Conservation (phyloP, 2,113 vertebrate species). For the Uria lomvia region DNA sequence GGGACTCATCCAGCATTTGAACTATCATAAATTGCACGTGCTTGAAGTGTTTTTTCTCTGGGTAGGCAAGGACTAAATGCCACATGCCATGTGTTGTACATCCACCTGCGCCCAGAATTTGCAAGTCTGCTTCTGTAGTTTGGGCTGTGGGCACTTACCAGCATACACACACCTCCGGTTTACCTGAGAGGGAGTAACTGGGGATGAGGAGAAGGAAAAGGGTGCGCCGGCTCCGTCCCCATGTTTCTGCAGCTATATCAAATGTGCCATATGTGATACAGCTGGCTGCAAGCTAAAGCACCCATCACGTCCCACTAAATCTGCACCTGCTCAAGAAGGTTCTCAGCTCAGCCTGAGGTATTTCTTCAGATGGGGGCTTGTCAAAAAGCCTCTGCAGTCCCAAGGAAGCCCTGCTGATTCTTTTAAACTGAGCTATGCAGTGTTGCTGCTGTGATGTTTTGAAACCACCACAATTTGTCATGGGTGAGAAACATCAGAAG, state of each 20-base stretch:
- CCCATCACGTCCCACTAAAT: not conserved
- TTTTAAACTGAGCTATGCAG: not conserved
- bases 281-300: not conserved
- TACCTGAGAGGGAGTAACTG: not conserved
- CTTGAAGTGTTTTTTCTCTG: not conserved
- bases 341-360: not conserved
- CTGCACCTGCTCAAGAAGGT: not conserved
- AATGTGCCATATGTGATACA: not conserved
- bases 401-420: not conserved
- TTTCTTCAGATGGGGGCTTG: not conserved
- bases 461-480: not conserved
- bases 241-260: not conserved
- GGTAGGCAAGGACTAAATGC: not conserved
- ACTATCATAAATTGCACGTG: not conserved
- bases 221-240: not conserved
- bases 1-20: not conserved
- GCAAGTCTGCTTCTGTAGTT: not conserved
- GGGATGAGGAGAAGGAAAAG: not conserved
- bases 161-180: not conserved
- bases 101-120: not conserved
- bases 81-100: rapidly evolving
- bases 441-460: not conserved
- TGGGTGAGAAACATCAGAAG: not conserved
- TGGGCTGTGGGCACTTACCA: not conserved
- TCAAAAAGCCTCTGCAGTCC: not conserved